phyloP scores from a whole-genome alignment of 2,888 invertebrate genomes.

The Caenorhabditis doughertyi region DNA sequence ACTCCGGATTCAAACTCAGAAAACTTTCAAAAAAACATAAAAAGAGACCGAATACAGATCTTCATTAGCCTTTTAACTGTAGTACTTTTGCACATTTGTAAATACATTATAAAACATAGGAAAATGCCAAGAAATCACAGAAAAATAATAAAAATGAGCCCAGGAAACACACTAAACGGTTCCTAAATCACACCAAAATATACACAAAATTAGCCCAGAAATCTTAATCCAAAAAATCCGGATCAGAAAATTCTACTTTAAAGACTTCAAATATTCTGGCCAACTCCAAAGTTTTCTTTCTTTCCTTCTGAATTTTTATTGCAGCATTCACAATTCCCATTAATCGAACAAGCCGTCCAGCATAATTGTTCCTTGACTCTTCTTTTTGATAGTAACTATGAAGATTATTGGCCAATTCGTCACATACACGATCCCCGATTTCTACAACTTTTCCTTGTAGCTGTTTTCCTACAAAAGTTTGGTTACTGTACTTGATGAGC shows the following conservation, averaged over 20 bases:
- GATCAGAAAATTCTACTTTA: slow-evolving; percentile 67
- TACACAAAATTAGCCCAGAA: too few species aligned
- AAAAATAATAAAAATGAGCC: too few species aligned
- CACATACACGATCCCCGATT: slow-evolving; percentile 49
- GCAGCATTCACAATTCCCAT: slow-evolving; percentile 69
- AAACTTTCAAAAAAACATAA: neutral
- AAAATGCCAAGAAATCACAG: too few species aligned
- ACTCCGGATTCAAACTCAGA: too few species aligned
- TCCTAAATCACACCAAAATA: too few species aligned
- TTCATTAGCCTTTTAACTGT: too few species aligned
- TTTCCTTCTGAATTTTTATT: slow-evolving; percentile 66
- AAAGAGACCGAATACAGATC: too few species aligned
- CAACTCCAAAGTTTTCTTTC: slow-evolving; percentile 66
- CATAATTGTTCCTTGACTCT: slow-evolving; percentile 64
- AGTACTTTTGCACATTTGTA: too few species aligned
- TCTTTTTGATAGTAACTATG: slow-evolving; percentile 63
- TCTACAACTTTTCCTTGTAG: slow-evolving; percentile 56
- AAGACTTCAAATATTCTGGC: slow-evolving; percentile 71
- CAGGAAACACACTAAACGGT: too few species aligned
- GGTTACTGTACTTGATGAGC: neutral
- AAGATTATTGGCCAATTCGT: slow-evolving; percentile 63
- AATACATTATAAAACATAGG: too few species aligned
- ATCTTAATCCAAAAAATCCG: slow-evolving; percentile 54
- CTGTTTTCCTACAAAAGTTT: slow-evolving; percentile 41
- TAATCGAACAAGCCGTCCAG: slow-evolving; percentile 66